phyloP scores from a whole-genome alignment of 2,888 invertebrate species.

The Helleia helle region DNA sequence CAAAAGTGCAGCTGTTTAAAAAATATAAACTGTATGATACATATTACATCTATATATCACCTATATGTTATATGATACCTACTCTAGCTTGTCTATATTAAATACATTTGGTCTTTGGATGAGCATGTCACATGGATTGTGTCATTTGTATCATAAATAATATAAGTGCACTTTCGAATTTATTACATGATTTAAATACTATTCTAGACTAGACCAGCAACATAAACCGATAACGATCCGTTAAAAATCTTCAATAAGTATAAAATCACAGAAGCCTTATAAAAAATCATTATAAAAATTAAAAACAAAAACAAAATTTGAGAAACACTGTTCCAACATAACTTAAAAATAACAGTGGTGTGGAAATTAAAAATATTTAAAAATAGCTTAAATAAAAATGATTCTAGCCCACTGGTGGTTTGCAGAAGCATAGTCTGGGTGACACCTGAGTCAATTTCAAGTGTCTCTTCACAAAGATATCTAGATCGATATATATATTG shows the following conservation, averaged over 20 bases:
- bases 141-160: constrained; percentile 56
- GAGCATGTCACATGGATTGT: constrained; percentile 70
- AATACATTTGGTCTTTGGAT: constrained; percentile 72
- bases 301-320: constrained; percentile 49
- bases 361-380: constrained; percentile 24
- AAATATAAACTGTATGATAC: constrained; percentile 39
- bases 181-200: constrained; percentile 47
- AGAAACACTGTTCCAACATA: constrained; percentile 63
- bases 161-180: constrained; percentile 70
- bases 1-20: constrained; percentile 32
- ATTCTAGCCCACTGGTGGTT: constrained; percentile 13
- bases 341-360: constrained; percentile 25
- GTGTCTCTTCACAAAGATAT: too few relatives aligned
- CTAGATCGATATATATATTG: too few relatives aligned
- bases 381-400: constrained; percentile 25
- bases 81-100: constrained; percentile 63
- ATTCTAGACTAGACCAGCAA: constrained; percentile 64
- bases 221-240: constrained; percentile 36
- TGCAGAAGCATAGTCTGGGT: not conserved
- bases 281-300: constrained; percentile 36
- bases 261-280: constrained; percentile 51
- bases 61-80: constrained; percentile 47
- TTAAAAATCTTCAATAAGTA: constrained; percentile 32
- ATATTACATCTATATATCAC: constrained; percentile 45
- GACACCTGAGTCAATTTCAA: too few relatives aligned